Evolutionary conservation across 2,888 invertebrate genomes (phyloP), one percentile per base, ranked within the genome.

Genomic region (Meloe dianella): DNA sequence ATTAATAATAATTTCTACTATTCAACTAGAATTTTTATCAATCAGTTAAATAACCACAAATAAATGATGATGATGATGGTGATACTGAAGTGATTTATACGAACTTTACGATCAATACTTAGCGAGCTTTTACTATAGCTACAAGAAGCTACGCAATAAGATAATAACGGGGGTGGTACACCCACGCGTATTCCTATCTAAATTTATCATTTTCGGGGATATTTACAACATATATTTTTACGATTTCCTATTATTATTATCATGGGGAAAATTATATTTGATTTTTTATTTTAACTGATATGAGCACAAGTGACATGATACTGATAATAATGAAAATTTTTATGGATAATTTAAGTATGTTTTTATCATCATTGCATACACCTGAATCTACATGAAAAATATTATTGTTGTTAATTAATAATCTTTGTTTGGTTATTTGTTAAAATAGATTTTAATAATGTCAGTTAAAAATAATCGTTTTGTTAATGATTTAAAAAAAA

Each of bases 91-190:
- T 41, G 41, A 41, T 41, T 41, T 41, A 41, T 41, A 41, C 10
- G 17, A 17, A 41, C 17, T 41, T 41, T 41, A 41, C 41, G 41
- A 41, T 41, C 41, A 41, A 41, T 41, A 41, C 41, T 41, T 6
- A 17, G 41, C 7, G 41, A n/a, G 41, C 41, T 41, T 41, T 41
- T 41, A 41, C 17, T 17, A 17, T 8, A 41, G 35, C 2, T 10
- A 35, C 9, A 35, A 41, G 41, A 41, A 17, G 41, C 41, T 41
- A 41, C 41, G 41, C 41, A 41, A 41, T 41, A 41, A n/a, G 41
- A 41, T 41, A 17, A 41, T 41, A 41, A n/a, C 17, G 6, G 32
- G n/a, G 41, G 17, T 41, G n/a, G 8, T 8, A n/a, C n/a, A 41
- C 41, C 41, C 41, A 41, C 41, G 41, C 41, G 17, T 8, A 12